Conservation (phyloP, 2,888 invertebrate genomes). For the Meiosimyza decipiens region DNA sequence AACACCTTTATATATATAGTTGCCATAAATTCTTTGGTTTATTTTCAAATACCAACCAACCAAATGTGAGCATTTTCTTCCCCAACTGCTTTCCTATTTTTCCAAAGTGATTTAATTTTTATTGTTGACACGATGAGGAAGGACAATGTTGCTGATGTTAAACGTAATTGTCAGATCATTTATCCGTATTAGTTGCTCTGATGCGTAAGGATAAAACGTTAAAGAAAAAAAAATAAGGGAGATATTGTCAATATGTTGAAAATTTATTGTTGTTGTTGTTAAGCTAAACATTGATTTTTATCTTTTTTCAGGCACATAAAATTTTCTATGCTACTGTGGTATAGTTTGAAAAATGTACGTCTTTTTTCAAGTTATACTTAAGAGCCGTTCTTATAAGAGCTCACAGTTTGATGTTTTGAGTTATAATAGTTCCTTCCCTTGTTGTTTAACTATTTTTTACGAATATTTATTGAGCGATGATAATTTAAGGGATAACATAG, state of each 20-base stretch:
- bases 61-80: conserved; percentile 8
- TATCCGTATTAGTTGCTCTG: conserved; percentile 60
- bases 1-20: conserved; percentile 12
- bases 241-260: conserved; percentile 30
- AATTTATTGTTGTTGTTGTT: conserved; percentile 20
- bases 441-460: no score
- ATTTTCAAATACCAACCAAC: conserved; percentile 6
- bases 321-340: conserved; percentile 17
- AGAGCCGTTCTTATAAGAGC: no score
- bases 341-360: neutral
- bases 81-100: conserved; percentile 13
- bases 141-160: conserved; percentile 33
- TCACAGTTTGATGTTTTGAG: no score
- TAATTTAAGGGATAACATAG: no score
- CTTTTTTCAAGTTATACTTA: no score
- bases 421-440: no score
- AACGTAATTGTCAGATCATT: conserved; percentile 64
- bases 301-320: neutral
- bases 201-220: conserved; percentile 37
- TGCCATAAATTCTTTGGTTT: neutral
- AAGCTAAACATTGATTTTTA: conserved; percentile 15
- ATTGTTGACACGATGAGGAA: conserved; percentile 11
- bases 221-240: conserved; percentile 28
- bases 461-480: no score
- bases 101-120: conserved; percentile 26